Evolutionary conservation across 2,888 invertebrate species (phyloP), one percentile per base, ranked within the genome.

Genomic region (Sesia bembeciformis): DNA sequence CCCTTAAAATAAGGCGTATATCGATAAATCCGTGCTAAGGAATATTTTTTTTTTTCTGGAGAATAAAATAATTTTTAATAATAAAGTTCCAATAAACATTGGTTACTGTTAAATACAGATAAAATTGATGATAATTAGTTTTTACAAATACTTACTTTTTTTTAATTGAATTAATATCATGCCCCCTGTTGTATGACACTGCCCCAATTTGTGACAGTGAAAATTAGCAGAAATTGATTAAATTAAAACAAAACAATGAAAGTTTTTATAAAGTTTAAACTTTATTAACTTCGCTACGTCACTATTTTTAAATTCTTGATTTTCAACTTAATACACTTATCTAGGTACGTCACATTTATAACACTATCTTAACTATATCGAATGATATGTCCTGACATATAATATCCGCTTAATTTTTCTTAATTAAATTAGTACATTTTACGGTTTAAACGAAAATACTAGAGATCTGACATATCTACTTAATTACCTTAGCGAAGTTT

Each of bases 271-370:
- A 77, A 75, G 74, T 81, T 79, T 78, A 71, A 76, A 74, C 74
- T 88, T 87, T 88, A 87, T 84, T 86, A 77, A 76, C 80, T 75
- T 81, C 79, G 70, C 77, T 84, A 82, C 84, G 83, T 84, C 83
- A 81, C 82, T 85, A 82, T 75, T 78, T 79, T 85, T 84, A 84
- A 85, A 84, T 84, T 87, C 83, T 84, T 79, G 81, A 84, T 81
- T 85, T 83, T 77, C 78, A 81, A 78, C 88, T 87, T 84, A 86
- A 68, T 72, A 79, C 80, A 84, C 83, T 84, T 87, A 86, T 72
- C 80, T 86, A 84, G 78, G 77, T 86, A 86, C 81, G 81, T 84
- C 82, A 77, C 80, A 78, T 84, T 23, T 83, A 84, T 82, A 84
- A 86, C 85, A 87, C 80, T 85, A 84, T 77, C 79, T 80, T 86